Evolutionary conservation across 2,888 invertebrate genomes (phyloP).

Genomic region (Ichneumon xanthorius): DNA sequence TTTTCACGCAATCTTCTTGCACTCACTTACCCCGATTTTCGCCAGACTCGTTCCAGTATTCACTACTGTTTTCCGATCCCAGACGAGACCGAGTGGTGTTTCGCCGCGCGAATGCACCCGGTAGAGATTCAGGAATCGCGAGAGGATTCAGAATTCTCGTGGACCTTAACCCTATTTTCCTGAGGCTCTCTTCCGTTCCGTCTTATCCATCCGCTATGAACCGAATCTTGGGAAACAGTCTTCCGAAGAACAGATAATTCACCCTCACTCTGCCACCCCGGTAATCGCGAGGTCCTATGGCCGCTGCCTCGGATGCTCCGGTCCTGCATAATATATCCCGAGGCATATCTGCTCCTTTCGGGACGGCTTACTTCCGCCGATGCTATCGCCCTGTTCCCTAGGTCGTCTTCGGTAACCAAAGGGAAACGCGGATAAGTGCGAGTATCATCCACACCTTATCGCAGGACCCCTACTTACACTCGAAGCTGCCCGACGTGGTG

Average conservation of each 20-base stretch:
- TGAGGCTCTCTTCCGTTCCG: background rate
- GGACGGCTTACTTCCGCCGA: conserved; percentile 44
- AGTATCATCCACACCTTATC: conserved; percentile 27
- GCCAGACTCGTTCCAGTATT: conserved; percentile 27
- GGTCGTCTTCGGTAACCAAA: conserved; percentile 33
- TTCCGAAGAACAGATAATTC: background rate
- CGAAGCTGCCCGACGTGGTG: conserved; percentile 11
- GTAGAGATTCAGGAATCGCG: conserved; percentile 30
- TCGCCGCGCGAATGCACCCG: conserved; percentile 5
- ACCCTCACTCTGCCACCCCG: conserved; percentile 9
- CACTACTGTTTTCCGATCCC: conserved; percentile 3
- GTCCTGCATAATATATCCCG: conserved; percentile 54
- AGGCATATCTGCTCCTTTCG: conserved; percentile 23
- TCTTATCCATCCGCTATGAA: background rate
- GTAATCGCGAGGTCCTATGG: conserved; percentile 27
- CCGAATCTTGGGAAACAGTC: conserved; percentile 1
- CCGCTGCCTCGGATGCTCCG: conserved; percentile 18
- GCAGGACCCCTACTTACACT: background rate
- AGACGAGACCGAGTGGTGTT: conserved; percentile 17
- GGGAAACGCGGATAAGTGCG: conserved; percentile 24
- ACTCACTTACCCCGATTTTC: conserved; percentile 50
- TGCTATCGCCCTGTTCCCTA: conserved; percentile 34
- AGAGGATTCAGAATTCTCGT: conserved; percentile 32
- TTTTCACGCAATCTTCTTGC: conserved; percentile 64
- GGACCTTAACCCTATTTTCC: conserved; percentile 20